A percentile compares a stretch with the other conserved stretches of the same genome.
phyloP scores from a whole-genome alignment of 2,888 invertebrate genomes.

The Tipula lateralis region DNA sequence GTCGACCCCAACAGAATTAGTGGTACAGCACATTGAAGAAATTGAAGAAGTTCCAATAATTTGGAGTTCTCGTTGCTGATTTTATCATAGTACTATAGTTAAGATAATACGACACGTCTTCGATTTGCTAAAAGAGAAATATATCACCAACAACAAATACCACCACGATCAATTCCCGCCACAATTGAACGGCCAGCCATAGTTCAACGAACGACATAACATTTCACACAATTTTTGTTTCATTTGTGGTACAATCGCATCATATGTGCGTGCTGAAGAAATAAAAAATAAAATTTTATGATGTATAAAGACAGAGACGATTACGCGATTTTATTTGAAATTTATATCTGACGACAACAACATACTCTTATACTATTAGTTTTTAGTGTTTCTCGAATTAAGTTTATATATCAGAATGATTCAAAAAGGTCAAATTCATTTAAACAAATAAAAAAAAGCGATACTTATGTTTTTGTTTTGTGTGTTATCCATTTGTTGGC shows the following conservation, averaged over 20 bases:
- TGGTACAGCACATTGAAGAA: too few species aligned
- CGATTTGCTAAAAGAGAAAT: too few species aligned
- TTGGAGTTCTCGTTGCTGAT: too few species aligned
- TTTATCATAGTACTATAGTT: too few species aligned
- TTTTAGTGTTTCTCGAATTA: neutral
- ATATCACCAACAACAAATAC: too few species aligned
- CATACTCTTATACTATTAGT: too few species aligned
- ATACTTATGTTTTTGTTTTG: neutral
- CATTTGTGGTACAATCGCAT: neutral
- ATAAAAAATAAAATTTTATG: neutral
- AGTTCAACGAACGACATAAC: neutral
- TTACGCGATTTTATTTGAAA: neutral
- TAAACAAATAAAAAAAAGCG: neutral
- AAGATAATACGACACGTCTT: too few species aligned
- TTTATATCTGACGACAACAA: neutral
- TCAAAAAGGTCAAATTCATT: conserved; percentile 19
- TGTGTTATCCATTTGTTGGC: neutral
- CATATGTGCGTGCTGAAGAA: neutral
- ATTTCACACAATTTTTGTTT: neutral
- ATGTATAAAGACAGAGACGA: neutral
- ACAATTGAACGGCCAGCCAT: neutral
- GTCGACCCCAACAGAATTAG: too few species aligned
- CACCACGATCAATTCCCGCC: too few species aligned
- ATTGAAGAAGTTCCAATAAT: too few species aligned
- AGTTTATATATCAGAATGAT: conserved; percentile 19